Conservation (phyloP, 2,113 vertebrate genomes). For the Alectura lathami region DNA sequence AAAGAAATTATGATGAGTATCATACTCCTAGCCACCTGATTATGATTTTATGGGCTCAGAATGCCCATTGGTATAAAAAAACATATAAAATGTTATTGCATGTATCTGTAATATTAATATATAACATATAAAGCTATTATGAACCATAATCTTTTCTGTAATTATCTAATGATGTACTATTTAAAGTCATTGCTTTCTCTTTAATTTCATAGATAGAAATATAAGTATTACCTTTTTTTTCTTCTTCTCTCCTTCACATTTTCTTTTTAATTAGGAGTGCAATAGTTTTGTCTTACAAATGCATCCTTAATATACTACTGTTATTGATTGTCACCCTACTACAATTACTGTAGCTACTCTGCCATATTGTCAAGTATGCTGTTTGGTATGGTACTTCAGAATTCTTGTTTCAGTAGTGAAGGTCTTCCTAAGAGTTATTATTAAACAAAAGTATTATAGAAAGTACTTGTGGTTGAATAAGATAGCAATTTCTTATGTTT, state of each 20-base stretch:
- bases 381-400: neutral
- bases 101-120: neutral
- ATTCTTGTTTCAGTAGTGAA: neutral
- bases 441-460: neutral
- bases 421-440: neutral
- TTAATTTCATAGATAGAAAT: neutral
- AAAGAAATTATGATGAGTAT: neutral
- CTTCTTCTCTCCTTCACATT: no score
- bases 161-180: neutral
- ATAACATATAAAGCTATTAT: neutral
- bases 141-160: neutral
- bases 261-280: neutral
- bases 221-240: accelerated
- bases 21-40: neutral
- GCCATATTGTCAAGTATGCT: neutral
- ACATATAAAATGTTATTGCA: neutral
- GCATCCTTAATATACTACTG: neutral
- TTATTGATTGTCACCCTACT: neutral
- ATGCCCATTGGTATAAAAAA: neutral
- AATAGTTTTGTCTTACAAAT: neutral
- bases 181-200: neutral
- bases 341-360: neutral
- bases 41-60: neutral
- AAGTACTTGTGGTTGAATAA: neutral
- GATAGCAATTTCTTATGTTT: neutral